Base-by-base conservation (phyloP, 1,140 invertebrate genomes). In the Cotesia typhae region DNA sequence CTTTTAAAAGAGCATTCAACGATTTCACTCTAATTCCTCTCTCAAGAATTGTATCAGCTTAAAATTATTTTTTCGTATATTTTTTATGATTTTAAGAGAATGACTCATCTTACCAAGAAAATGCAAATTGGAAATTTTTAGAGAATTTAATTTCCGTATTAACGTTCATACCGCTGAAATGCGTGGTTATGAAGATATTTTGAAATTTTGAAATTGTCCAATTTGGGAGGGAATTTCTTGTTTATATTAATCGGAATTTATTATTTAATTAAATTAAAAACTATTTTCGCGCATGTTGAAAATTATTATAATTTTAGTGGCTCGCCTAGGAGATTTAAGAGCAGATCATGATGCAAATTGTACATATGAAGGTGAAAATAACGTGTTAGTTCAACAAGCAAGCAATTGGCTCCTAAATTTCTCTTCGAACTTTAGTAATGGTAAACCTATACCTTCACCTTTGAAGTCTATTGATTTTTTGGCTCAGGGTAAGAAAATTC, bases 321-420 rank as follows among this genome's bases (percentile, higher is more conserved):
- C 94, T 71, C 90, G 94, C 76, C 86, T 98, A 57, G 94, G 94
- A n/a, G 91, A 94, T 72, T 85, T 98, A 60, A 90, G 95, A 69
- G 92, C 92, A 85, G 93, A 97, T 83, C 92, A 97, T 85, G 97
- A 99, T 87, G 94, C 95, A 0, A 95, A 95, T 76, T 93, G 93
- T 75, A 98, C 96, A 0, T 98, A 98, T 79, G 97, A 99, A 88
- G 97, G 97, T 4, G 97, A 99, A 84, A 98, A 97, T 86, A 97
- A 97, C 85, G 95, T 99, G 53, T 88, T 99, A 4, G 90, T 96
- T 7, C 97, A 98, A 82, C 97, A 99, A 89, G 92, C 96, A 0
- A 95, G 94, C 82, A 98, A 98, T 84, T 96, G 94, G 93, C 86
- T 97, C 55, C 79, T 96, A 38, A 89, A 89, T 47, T 89, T 94